phyloP scores from a whole-genome alignment of 1,140 invertebrate genomes.

The Eulimnadia texana region DNA sequence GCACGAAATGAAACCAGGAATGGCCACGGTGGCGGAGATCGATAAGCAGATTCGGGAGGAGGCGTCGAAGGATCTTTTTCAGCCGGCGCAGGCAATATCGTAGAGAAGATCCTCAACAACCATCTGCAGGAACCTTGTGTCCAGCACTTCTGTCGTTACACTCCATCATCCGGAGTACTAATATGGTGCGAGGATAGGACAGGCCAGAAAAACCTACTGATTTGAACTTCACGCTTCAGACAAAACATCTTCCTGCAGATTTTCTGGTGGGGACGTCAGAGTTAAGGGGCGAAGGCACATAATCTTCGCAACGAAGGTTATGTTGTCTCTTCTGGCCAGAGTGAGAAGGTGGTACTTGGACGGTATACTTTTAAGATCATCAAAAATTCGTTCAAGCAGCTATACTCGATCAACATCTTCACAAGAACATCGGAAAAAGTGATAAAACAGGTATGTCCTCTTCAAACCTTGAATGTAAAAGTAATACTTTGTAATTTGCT shows the following conservation, averaged over 20 bases:
- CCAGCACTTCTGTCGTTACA: not conserved
- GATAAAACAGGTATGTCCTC: conserved; percentile 1
- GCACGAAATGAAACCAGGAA: not conserved
- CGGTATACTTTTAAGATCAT: not conserved
- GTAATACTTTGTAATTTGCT: not conserved
- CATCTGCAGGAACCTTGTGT: not conserved
- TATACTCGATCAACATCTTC: conserved; percentile 5
- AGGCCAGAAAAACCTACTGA: not conserved
- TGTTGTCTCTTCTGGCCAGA: not conserved
- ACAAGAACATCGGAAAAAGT: not conserved
- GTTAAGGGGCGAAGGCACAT: not conserved
- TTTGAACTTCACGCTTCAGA: not conserved
- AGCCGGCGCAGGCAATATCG: not conserved
- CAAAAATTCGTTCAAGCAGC: not conserved
- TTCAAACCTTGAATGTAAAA: not conserved
- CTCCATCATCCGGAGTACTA: not conserved
- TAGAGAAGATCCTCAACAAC: not conserved
- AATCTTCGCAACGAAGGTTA: conserved; percentile 7
- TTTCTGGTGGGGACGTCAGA: not conserved
- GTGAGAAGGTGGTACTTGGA: not conserved
- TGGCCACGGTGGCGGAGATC: not conserved
- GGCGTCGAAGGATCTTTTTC: not conserved
- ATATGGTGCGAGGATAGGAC: not conserved
- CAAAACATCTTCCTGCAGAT: not conserved
- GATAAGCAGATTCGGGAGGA: not conserved